A percentile compares a stretch with the other conserved stretches of the same genome.
These are phyloP conservation scores for Ganaspis brasiliensis DNA, from an alignment of 2,888 invertebrate genomes.

Conservation along the genomic window DNA sequence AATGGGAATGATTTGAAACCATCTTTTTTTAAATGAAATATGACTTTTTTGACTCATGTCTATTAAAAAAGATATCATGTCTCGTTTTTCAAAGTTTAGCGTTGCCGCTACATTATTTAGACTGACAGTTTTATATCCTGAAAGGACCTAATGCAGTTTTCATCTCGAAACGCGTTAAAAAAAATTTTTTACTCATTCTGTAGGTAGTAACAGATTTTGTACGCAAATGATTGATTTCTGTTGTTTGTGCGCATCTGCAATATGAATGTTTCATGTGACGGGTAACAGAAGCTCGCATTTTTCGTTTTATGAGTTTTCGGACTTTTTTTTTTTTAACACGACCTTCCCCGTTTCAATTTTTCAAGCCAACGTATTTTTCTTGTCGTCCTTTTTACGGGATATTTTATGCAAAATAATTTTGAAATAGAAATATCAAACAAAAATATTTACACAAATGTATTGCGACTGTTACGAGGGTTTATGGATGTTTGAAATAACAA, in stretches of 20 bases:
- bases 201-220: constrained; percentile 38
- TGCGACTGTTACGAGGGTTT: background rate
- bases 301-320: constrained; percentile 35
- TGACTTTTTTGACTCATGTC: constrained; percentile 9
- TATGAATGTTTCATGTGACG: constrained; percentile 40
- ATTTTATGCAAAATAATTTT: constrained; percentile 23
- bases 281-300: constrained; percentile 30
- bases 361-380: constrained; percentile 20
- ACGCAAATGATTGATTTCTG: constrained; percentile 38
- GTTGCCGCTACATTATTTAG: constrained; percentile 30
- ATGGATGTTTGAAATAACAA: background rate
- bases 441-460: constrained; percentile 4
- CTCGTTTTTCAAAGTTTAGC: constrained; percentile 37
- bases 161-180: constrained; percentile 28
- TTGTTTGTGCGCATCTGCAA: constrained; percentile 33
- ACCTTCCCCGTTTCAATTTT: constrained; percentile 26
- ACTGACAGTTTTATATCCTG: constrained; percentile 40
- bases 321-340: constrained; percentile 23
- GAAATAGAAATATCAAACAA: background rate
- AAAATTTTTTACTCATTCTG: constrained; percentile 25
- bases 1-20: background rate
- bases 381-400: background rate
- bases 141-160: constrained; percentile 36
- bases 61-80: constrained; percentile 22
- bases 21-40: background rate